Evolutionary conservation across 2,113 vertebrate species (phyloP), one percentile per base, ranked within the genome.

Genomic region (Pleuronectes platessa): DNA sequence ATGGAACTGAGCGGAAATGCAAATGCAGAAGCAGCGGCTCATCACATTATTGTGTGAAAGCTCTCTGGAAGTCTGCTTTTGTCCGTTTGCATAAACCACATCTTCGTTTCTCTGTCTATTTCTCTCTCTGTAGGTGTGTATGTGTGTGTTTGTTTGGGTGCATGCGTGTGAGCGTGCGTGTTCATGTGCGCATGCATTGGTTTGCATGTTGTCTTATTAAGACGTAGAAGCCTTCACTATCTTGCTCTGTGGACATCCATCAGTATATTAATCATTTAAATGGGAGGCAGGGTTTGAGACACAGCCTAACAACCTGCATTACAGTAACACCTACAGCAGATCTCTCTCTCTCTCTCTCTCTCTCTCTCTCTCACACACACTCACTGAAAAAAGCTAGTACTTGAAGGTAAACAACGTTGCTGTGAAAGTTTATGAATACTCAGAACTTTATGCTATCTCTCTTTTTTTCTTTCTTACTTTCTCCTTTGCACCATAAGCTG

Each of bases 191-290:
- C 18, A 20, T 47, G 56, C 71, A 61, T 27, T n/a, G 61, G 62
- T 26, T 75, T 10, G 58, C 31, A 49, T 54, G 62, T 40, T 35
- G 54, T 59, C 61, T 82, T 76, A 79, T 81, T 63, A 73, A 89
- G 81, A 85, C 31, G 5, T 12, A 82, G 78, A 58, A 58, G 63
- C 78, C 66, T 79, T 92, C 85, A 47, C 26, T 42, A 72, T 26
- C 26, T 26, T 21, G 24, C 59, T 60, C 59, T 55, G 11, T 47
- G 26, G 35, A 74, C 69, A 83, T 86, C 82, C 55, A 76, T 88
- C 82, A 85, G 42, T 23, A 27, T 63, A 82, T 86, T 78, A 68
- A 78, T 81, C 68, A 83, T 73, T 74, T 63, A 70, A 62, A 81
- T 84, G 42, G 65, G 55, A 69, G 54, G 35, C 35, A 63, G 63